A percentile compares a stretch with the other conserved stretches of the same genome.
phyloP scores from a whole-genome alignment of 2,888 invertebrate genomes.

The Habroteleia sp. region DNA sequence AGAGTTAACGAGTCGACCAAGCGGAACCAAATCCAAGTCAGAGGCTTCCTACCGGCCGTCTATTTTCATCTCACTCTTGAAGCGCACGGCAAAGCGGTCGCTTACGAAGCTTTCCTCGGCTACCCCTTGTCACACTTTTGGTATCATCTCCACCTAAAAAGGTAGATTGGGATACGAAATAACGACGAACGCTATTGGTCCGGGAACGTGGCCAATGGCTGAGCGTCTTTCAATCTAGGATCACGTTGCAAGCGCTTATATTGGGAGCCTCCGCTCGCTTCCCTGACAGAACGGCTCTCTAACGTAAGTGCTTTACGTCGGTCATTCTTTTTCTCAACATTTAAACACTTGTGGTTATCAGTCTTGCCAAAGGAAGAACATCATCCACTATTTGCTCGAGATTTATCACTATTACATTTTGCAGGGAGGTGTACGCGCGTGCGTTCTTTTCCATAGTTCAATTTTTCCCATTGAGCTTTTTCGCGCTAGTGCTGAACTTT shows the following conservation, averaged over 20 bases:
- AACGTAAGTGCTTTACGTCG: constrained; percentile 90
- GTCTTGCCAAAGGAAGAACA: constrained; percentile 14
- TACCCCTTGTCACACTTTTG: constrained; percentile 80
- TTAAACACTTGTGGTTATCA: constrained; percentile 15
- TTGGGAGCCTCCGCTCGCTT: constrained; percentile 86
- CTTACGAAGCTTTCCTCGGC: constrained; percentile 66
- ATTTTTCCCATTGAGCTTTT: background rate
- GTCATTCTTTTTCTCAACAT: constrained; percentile 26
- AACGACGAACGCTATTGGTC: constrained; percentile 82
- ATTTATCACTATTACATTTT: constrained; percentile 18
- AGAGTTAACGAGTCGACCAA: constrained; percentile 20
- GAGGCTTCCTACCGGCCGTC: constrained; percentile 62
- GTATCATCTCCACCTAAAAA: constrained; percentile 84
- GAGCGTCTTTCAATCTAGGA: constrained; percentile 83
- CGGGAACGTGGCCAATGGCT: constrained; percentile 80
- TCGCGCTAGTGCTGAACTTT: constrained; percentile 9
- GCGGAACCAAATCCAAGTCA: constrained; percentile 31
- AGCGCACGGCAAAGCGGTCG: constrained; percentile 63
- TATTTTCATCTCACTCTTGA: constrained; percentile 78
- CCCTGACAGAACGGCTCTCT: constrained; percentile 98
- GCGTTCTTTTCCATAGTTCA: background rate
- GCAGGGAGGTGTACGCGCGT: constrained; percentile 10
- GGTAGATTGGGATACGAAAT: constrained; percentile 83
- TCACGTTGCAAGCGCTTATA: constrained; percentile 92
- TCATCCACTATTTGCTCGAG: constrained; percentile 32